Percentiles rank a stretch among this genome's conserved stretches.
Evolutionary conservation across 2,113 vertebrate genomes (phyloP).

Genomic region (Rhynchopsitta pachyrhyncha): DNA sequence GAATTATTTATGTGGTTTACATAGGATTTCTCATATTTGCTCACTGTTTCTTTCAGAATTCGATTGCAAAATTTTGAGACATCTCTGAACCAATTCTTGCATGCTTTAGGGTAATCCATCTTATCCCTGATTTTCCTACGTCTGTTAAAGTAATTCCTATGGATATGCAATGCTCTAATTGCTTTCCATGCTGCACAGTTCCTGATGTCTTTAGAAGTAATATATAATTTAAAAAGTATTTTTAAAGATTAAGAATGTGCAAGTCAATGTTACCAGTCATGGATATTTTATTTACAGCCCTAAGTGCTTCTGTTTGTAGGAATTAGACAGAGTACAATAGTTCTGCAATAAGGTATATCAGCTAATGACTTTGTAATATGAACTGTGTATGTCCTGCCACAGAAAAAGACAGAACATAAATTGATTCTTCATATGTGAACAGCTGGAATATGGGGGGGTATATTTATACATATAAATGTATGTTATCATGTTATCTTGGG

Average conservation of each 20-base stretch:
- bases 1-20: not conserved
- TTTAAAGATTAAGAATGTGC: not conserved
- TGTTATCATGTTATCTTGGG: not conserved
- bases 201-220: slow-evolving; percentile 16
- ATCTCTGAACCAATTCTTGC: not conserved
- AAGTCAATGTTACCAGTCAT: not conserved
- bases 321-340: not conserved
- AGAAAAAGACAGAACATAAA: not conserved
- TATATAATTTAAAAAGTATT: not conserved
- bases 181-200: not conserved
- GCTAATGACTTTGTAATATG: not conserved
- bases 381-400: not conserved
- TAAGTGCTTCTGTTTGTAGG: not conserved
- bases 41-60: slow-evolving; percentile 35
- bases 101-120: slow-evolving; percentile 15
- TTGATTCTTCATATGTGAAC: not conserved
- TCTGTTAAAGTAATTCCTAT: not conserved
- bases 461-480: not conserved
- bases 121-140: not conserved
- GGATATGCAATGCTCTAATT: not conserved
- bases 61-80: slow-evolving; percentile 10
- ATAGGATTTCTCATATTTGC: slow-evolving; percentile 25
- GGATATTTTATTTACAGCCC: not conserved
- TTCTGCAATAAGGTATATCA: not conserved
- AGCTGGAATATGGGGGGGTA: not conserved